Evolutionary conservation across 2,113 vertebrate species (phyloP).

Genomic region (Fukomys damarensis): DNA sequence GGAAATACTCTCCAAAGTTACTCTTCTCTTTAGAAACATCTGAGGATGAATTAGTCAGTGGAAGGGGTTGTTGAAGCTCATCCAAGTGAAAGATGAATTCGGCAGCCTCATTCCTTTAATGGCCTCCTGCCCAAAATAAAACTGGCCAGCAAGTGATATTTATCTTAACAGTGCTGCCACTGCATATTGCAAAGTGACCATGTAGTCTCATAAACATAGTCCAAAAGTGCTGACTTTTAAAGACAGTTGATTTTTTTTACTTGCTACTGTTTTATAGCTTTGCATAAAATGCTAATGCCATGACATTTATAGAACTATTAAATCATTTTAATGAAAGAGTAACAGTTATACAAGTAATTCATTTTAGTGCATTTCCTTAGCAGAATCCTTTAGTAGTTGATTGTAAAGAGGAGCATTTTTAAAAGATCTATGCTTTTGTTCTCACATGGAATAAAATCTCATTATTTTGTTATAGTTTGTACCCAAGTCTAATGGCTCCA

Average conservation of each 20-base stretch:
- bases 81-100: slow-evolving; percentile 67
- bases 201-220: slow-evolving; percentile 73
- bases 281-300: slow-evolving; percentile 81
- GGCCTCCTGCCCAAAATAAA: slow-evolving; percentile 69
- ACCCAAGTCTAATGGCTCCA: slow-evolving; percentile 45
- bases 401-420: slow-evolving; percentile 70
- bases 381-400: slow-evolving; percentile 68
- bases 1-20: slow-evolving; percentile 35
- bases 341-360: slow-evolving; percentile 74
- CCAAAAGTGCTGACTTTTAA: slow-evolving; percentile 81
- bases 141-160: slow-evolving; percentile 63
- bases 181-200: slow-evolving; percentile 74
- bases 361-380: slow-evolving; percentile 48
- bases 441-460: neutral
- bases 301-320: slow-evolving; percentile 81
- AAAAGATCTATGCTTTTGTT: slow-evolving; percentile 41
- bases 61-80: slow-evolving; percentile 74
- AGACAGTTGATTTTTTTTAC: slow-evolving; percentile 70
- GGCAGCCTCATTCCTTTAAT: slow-evolving; percentile 62
- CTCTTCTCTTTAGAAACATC: slow-evolving; percentile 41
- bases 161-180: slow-evolving; percentile 47
- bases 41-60: slow-evolving; percentile 73
- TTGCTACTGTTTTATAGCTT: slow-evolving; percentile 72
- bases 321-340: slow-evolving; percentile 81
- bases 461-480: slow-evolving; percentile 48